Conservation (phyloP, 2,888 invertebrate genomes). For the Aromia moschata region DNA sequence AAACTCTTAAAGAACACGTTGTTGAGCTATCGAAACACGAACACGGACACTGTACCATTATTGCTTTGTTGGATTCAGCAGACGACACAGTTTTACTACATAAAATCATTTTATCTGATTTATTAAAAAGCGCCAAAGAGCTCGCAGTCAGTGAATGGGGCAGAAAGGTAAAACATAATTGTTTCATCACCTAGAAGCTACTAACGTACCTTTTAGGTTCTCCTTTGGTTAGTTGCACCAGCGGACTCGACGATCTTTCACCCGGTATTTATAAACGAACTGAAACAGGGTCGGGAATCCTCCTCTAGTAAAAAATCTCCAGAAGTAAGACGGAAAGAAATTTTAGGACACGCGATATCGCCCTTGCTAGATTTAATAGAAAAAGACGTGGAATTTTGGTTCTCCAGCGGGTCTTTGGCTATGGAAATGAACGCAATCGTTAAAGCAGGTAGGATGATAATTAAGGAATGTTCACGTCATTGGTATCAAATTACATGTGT, state of each 20-base stretch:
- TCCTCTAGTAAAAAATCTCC: conserved; percentile 79
- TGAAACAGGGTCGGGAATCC: conserved; percentile 78
- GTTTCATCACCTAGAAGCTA: background rate
- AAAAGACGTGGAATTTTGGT: conserved; percentile 73
- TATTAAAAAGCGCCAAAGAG: conserved; percentile 73
- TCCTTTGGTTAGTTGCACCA: conserved; percentile 88
- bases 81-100: conserved; percentile 93
- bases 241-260: conserved; percentile 84
- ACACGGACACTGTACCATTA: conserved; percentile 83
- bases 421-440: conserved; percentile 76
- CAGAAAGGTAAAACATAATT: conserved; percentile 70
- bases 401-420: conserved; percentile 73
- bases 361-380: conserved; percentile 54
- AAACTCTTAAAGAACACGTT: conserved; percentile 86
- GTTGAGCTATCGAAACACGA: conserved; percentile 85
- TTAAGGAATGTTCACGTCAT: background rate
- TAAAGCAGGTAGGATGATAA: conserved; percentile 66
- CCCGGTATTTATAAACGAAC: conserved; percentile 77
- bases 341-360: conserved; percentile 65
- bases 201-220: conserved; percentile 61
- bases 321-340: conserved; percentile 73
- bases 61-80: conserved; percentile 86
- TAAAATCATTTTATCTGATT: conserved; percentile 79
- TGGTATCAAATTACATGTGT: background rate
- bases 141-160: conserved; percentile 84